Percentiles rank a stretch among this genome's conserved stretches.
Conservation (phyloP, 92 coral and sea anemone species). For the Porites lobata region DNA sequence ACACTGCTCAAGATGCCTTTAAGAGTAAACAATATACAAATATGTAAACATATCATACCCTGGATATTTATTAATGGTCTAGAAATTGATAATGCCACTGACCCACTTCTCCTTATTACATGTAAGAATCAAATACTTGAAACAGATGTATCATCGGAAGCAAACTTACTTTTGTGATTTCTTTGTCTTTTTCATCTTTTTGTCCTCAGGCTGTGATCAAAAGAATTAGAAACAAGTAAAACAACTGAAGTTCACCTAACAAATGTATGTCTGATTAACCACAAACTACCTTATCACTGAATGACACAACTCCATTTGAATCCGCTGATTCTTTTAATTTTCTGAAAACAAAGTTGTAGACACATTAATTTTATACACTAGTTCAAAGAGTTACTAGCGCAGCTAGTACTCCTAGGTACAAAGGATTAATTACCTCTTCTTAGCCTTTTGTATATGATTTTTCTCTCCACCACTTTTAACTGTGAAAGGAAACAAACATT, state of each 20-base stretch:
- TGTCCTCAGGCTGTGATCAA: conserved; percentile 35
- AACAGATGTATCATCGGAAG: no score
- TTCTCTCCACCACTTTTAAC: conserved; percentile 55
- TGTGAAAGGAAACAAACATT: conserved; percentile 1
- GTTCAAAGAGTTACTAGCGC: no score
- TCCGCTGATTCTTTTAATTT: conserved; percentile 44
- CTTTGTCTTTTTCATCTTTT: conserved; percentile 34
- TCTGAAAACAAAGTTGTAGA: neutral
- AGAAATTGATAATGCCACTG: no score
- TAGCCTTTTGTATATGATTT: conserved; percentile 42
- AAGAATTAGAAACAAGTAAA: neutral
- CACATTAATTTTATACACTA: neutral
- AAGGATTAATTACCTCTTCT: conserved; percentile 60
- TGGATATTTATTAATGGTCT: no score
- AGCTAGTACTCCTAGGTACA: no score
- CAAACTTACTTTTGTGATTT: neutral
- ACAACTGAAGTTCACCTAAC: neutral
- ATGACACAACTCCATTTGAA: conserved; percentile 33
- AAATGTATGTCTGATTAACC: neutral
- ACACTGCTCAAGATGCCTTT: neutral
- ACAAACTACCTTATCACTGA: conserved; percentile 18
- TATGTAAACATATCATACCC: no score
- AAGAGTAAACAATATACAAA: neutral
- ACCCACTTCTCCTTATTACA: no score
- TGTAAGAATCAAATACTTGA: no score